Conservation (phyloP, 2,797 vertebrate species). For the Bradypodion pumilum region DNA sequence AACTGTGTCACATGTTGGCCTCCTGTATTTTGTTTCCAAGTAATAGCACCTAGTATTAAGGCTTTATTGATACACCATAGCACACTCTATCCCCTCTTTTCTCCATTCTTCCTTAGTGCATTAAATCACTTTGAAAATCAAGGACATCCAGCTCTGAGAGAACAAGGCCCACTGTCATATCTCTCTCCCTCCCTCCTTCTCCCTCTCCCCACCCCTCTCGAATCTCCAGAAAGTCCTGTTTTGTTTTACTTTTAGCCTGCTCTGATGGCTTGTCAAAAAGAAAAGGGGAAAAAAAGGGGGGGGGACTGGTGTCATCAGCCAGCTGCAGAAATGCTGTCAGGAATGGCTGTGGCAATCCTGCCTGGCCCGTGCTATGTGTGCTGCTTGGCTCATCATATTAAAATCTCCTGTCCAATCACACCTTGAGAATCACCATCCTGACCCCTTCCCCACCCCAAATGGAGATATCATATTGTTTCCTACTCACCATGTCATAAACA, state of each 20-base stretch:
- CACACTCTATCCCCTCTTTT: neutral
- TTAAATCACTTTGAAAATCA: slow-evolving; percentile 38
- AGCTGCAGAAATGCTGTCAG: slow-evolving; percentile 17
- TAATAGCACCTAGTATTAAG: neutral
- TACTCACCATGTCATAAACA: slow-evolving; percentile 95
- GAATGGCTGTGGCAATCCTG: slow-evolving; percentile 21
- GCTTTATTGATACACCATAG: neutral
- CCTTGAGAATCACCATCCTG: neutral
- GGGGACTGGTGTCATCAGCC: neutral
- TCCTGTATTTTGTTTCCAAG: neutral
- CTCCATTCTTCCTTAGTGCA: neutral
- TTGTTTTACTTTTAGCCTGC: slow-evolving; percentile 29
- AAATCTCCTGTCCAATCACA: slow-evolving; percentile 14
- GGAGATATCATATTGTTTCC: slow-evolving; percentile 35
- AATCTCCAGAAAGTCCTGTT: slow-evolving; percentile 21
- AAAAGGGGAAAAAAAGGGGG: neutral
- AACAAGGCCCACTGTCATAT: slow-evolving; percentile 12
- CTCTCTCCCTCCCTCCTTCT: neutral
- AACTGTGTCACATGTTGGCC: neutral
- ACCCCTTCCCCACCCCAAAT: slow-evolving; percentile 3
- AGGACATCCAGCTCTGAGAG: slow-evolving; percentile 27
- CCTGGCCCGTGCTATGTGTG: slow-evolving; percentile 15
- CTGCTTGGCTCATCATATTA: slow-evolving; percentile 36
- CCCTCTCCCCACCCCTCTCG: neutral
- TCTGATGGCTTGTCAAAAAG: neutral